Evolutionary conservation across 2,888 invertebrate genomes (phyloP), one percentile per base, ranked within the genome.

Genomic region (Cerceris ruficornis): DNA sequence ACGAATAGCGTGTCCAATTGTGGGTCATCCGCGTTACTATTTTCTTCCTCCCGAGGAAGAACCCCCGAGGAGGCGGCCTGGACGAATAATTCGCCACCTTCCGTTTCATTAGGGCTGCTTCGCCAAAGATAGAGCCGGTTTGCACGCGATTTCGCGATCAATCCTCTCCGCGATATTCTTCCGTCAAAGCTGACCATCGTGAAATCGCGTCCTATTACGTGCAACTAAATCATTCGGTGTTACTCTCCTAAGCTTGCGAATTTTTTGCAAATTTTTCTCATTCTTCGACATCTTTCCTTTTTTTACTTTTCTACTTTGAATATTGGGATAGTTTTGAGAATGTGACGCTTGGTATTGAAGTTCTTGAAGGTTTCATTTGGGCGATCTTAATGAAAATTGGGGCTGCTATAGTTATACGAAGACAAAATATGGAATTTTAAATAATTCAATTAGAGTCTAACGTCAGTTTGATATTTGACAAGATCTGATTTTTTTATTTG

Each of bases 121-220:
- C 28, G 68, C 64, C 61, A 49, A 59, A 82, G 86, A 86, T 84
- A 88, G 83, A 81, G 75, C 65, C 62, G 58, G 58, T 54, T 52
- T 69, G 66, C 90, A 90, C 87, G 89, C 90, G 83, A 90, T 85
- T 76, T 72, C 69, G 57, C 86, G 83, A 90, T 90, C 89, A 86
- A 89, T 90, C 85, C 82, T 82, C 66, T 39, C 67, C 57, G 80
- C 64, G 80, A 83, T 85, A 84, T 85, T 83, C 82, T 61, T 66
- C 69, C 80, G 82, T 85, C 86, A 83, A 79, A 82, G 71, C 69
- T 64, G 74, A 11, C 69, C 78, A 70, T 77, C 69, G 70, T 67
- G 62, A 71, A 81, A 86, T 86, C 80, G 68, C 71, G 67, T 42
- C 74, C 81, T 81, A 84, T 88, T 87, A 86, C 69, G 77, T 41